phyloP scores from a whole-genome alignment of 2,797 vertebrate species.

The Potorous gilbertii region DNA sequence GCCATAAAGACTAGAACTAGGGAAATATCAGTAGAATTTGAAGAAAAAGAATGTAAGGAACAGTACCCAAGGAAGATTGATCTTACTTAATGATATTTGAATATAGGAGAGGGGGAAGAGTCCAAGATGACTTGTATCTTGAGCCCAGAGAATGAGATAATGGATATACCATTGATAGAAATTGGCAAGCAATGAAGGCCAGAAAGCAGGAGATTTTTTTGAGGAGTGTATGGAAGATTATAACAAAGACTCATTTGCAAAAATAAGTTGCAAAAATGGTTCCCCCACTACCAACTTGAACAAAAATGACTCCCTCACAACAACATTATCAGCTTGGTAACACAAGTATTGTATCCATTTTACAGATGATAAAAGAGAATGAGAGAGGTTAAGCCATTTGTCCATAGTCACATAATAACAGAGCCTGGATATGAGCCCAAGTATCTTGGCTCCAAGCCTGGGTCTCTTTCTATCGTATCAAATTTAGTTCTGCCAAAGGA shows the following conservation, averaged over 20 bases:
- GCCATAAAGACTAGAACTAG: neutral
- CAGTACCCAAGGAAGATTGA: neutral
- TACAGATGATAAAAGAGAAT: neutral
- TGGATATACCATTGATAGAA: neutral
- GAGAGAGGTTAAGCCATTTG: neutral
- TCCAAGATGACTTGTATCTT: neutral
- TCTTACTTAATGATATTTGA: neutral
- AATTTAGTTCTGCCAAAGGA: neutral
- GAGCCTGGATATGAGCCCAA: neutral
- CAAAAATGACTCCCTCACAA: neutral
- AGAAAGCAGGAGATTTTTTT: neutral
- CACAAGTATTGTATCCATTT: neutral
- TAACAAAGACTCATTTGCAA: neutral
- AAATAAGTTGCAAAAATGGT: neutral
- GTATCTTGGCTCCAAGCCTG: neutral
- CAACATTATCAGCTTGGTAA: neutral
- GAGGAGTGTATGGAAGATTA: neutral
- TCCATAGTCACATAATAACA: neutral
- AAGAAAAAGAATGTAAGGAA: neutral
- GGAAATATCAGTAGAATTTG: neutral
- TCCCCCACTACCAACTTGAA: neutral
- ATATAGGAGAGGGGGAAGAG: neutral
- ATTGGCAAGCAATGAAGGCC: neutral
- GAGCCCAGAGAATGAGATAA: neutral
- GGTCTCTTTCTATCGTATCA: neutral